Percentiles rank a stretch among this genome's conserved stretches.
These are phyloP conservation scores for Microplitis manilae DNA, from an alignment of 2,888 invertebrate genomes.

Conservation along the genomic window DNA sequence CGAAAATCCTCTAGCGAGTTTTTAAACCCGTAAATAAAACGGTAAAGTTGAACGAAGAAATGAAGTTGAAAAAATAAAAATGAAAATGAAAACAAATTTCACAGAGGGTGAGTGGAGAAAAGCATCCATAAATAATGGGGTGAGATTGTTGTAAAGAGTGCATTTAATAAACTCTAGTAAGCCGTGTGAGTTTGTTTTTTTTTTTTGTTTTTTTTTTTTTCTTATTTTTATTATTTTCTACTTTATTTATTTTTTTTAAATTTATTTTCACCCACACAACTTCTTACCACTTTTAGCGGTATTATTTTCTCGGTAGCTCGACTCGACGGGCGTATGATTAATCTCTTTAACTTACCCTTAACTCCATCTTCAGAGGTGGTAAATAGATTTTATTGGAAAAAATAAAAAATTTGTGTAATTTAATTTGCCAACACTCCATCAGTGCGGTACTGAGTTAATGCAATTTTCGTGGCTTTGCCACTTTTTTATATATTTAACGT, in stretches of 20 bases:
- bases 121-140: conserved; percentile 44
- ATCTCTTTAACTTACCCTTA: background rate
- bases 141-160: conserved; percentile 48
- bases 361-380: background rate
- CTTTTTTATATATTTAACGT: background rate
- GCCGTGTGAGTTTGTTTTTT: conserved; percentile 27
- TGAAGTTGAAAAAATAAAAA: conserved; percentile 11
- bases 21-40: conserved; percentile 4
- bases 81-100: conserved; percentile 18
- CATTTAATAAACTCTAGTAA: conserved; percentile 49
- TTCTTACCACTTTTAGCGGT: conserved; percentile 33
- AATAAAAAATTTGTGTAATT: background rate
- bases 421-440: background rate
- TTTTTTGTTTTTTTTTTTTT: conserved; percentile 37
- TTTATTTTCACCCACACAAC: conserved; percentile 13
- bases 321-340: background rate
- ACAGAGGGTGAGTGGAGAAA: conserved; percentile 31
- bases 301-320: conserved; percentile 25
- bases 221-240: conserved; percentile 44
- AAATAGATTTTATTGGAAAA: background rate
- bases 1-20: conserved; percentile 3
- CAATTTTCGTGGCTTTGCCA: background rate
- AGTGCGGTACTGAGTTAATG: background rate
- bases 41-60: conserved; percentile 25
- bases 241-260: conserved; percentile 24